A percentile compares a stretch with the other conserved stretches of the same genome.
These are phyloP conservation scores for Ariopsis seemanni DNA, from an alignment of 2,113 vertebrate species.

Conservation along the genomic window DNA sequence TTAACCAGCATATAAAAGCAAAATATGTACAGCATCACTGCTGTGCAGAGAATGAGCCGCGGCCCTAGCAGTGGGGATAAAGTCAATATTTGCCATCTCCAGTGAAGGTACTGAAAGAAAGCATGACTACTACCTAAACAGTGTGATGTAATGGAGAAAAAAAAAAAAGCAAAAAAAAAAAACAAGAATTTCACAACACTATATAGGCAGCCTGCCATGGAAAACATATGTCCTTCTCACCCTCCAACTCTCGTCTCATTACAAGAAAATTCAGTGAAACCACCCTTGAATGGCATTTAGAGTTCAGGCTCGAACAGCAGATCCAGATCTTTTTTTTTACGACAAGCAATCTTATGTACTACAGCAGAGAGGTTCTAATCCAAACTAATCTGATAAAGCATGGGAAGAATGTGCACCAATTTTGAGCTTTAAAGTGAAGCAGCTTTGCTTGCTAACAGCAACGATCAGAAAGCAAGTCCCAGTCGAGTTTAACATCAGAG, in stretches of 20 bases:
- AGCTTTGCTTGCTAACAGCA: not conserved
- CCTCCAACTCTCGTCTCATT: not conserved
- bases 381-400: slow-evolving; percentile 21
- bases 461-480: not conserved
- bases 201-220: not conserved
- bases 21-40: not conserved
- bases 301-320: not conserved
- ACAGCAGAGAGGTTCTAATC: not conserved
- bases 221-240: not conserved
- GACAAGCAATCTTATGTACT: not conserved
- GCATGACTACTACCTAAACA: slow-evolving; percentile 1
- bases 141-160: slow-evolving; percentile 2
- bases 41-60: not conserved
- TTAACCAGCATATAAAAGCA: not conserved
- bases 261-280: not conserved
- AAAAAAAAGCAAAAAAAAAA: not conserved
- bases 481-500: not conserved
- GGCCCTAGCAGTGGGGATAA: not conserved
- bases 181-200: slow-evolving; percentile 14
- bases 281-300: not conserved
- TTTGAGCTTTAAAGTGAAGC: not conserved
- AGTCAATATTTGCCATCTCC: not conserved
- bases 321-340: not conserved
- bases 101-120: not conserved
- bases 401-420: slow-evolving; percentile 5